Conservation (phyloP, 2,797 vertebrate genomes). For the Falco rusticolus region DNA sequence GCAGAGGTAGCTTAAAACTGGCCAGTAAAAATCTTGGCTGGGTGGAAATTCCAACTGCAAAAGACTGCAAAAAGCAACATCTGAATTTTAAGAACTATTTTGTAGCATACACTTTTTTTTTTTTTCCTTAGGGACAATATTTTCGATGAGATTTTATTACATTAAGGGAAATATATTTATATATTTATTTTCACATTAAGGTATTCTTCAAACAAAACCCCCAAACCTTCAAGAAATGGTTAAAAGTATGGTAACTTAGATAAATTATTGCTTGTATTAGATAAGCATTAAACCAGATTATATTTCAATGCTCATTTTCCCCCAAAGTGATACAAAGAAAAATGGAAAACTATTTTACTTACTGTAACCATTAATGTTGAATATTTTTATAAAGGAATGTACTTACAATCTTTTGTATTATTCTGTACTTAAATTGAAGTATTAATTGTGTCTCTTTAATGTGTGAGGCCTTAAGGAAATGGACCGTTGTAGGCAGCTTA, state of each 20-base stretch:
- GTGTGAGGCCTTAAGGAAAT: not conserved
- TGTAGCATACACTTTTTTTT: not conserved
- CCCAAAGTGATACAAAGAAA: not conserved
- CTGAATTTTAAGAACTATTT: slow-evolving; percentile 56
- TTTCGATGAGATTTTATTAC: slow-evolving; percentile 10
- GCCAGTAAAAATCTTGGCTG: slow-evolving; percentile 66
- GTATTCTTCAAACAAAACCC: not conserved
- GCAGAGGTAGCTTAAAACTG: slow-evolving; percentile 44
- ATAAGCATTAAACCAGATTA: not conserved
- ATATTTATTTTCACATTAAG: not conserved
- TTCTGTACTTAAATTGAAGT: not conserved
- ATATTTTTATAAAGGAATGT: not conserved
- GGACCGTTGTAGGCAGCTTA: not conserved
- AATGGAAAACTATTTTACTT: not conserved
- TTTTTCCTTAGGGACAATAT: slow-evolving; percentile 11
- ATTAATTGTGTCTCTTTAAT: not conserved
- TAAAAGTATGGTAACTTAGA: not conserved
- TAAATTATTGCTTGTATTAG: not conserved
- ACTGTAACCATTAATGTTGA: not conserved
- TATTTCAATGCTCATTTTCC: not conserved
- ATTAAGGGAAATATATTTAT: not conserved
- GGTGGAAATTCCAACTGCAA: slow-evolving; percentile 44
- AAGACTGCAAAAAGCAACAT: slow-evolving; percentile 30
- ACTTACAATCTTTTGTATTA: not conserved
- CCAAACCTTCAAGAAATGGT: not conserved